Evolutionary conservation across 2,888 invertebrate genomes (phyloP).

Genomic region (Amaurobius ferox): DNA sequence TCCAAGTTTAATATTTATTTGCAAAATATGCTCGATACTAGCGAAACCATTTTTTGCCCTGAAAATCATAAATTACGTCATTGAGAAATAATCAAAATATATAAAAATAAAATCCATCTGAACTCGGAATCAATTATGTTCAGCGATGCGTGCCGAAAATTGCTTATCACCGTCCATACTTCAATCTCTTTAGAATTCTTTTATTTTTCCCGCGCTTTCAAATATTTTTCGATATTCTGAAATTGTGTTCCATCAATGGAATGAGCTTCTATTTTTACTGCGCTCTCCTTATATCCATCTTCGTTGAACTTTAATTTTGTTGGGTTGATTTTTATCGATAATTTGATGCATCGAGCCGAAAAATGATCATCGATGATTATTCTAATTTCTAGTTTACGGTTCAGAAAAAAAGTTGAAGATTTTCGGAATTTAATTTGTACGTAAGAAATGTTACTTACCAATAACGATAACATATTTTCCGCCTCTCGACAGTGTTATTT

Average conservation of each 20-base stretch:
- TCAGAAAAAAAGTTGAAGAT: neutral
- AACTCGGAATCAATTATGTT: neutral
- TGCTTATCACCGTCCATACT: conserved; percentile 1
- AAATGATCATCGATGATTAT: conserved; percentile 14
- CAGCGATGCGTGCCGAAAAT: neutral
- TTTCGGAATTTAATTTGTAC: neutral
- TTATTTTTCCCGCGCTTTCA: neutral
- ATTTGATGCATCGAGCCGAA: conserved; percentile 12
- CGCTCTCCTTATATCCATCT: neutral
- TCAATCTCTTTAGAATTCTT: conserved; percentile 14
- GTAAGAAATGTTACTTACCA: too few species aligned
- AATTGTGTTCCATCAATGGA: conserved; percentile 12
- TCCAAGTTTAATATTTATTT: too few species aligned
- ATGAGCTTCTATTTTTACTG: conserved; percentile 12
- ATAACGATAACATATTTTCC: too few species aligned
- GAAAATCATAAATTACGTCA: conserved; percentile 2
- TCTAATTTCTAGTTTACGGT: neutral
- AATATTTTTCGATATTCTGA: conserved; percentile 13
- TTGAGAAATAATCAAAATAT: neutral
- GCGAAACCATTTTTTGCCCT: neutral
- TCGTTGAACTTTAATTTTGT: neutral
- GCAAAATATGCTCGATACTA: too few species aligned
- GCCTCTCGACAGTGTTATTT: too few species aligned
- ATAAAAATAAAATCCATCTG: neutral
- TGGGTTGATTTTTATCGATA: conserved; percentile 13